phyloP scores from a whole-genome alignment of 2,888 invertebrate species.

The Apodemia zela region DNA sequence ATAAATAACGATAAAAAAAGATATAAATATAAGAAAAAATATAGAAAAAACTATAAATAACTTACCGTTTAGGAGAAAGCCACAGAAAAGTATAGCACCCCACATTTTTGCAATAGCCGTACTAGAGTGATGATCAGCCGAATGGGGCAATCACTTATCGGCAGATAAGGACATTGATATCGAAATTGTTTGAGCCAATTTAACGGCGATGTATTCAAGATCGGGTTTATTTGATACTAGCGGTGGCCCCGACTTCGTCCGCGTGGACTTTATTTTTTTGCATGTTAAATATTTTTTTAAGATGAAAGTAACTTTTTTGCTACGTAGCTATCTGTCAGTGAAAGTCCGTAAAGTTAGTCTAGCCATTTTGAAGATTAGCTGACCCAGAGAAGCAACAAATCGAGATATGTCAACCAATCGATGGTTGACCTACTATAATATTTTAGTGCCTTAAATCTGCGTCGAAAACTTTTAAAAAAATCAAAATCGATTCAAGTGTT shows the following conservation, averaged over 20 bases:
- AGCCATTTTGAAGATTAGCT: no score
- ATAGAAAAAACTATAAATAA: neutral
- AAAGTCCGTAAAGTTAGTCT: no score
- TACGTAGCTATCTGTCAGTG: no score
- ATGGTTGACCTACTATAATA: no score
- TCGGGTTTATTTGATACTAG: slow-evolving; percentile 6
- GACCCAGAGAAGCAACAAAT: no score
- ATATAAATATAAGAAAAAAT: neutral
- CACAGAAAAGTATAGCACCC: slow-evolving; percentile 18
- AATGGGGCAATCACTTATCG: slow-evolving; percentile 22
- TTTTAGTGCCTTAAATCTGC: no score
- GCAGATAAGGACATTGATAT: slow-evolving; percentile 18
- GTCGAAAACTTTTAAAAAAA: no score
- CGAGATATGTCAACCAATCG: no score
- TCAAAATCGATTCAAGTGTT: no score
- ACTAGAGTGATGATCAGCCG: slow-evolving; percentile 19
- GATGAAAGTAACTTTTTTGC: no score
- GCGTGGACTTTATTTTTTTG: no score
- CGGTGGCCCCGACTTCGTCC: neutral
- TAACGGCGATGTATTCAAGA: slow-evolving; percentile 12
- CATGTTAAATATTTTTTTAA: no score
- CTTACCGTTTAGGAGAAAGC: slow-evolving; percentile 20
- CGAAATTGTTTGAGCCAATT: slow-evolving; percentile 18
- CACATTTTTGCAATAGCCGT: slow-evolving; percentile 23
- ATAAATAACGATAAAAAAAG: neutral